A percentile compares a stretch with the other conserved stretches of the same genome.
phyloP scores from a whole-genome alignment of 2,113 vertebrate genomes.

The Bubalus kerabau region DNA sequence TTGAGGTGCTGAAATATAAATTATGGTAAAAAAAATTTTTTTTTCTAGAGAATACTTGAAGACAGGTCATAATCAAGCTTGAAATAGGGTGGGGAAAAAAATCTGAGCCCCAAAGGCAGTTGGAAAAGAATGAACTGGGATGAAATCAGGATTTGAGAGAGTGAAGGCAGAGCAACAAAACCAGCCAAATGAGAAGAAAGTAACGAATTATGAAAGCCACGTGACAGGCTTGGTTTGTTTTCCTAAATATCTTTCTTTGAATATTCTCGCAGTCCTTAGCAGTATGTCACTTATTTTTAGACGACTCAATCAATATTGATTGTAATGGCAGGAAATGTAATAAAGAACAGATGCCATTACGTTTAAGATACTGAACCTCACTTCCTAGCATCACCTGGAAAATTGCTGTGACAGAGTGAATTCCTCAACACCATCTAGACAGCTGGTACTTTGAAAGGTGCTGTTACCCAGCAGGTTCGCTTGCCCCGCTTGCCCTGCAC shows the following conservation, averaged over 20 bases:
- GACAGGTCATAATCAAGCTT: not conserved
- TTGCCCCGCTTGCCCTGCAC: not conserved
- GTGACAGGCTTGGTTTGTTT: not conserved
- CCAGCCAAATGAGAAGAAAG: not conserved
- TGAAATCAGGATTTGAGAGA: not conserved
- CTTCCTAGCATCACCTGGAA: not conserved
- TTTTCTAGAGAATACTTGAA: not conserved
- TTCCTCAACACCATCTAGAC: not conserved
- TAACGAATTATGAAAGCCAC: not conserved
- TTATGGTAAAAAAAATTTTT: not conserved
- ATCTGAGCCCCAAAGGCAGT: not conserved
- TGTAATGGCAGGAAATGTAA: slow-evolving; percentile 21
- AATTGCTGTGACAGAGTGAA: not conserved
- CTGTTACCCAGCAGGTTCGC: too few relatives aligned
- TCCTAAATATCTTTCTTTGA: not conserved
- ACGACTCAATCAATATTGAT: slow-evolving; percentile 32
- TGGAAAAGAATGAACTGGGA: not conserved
- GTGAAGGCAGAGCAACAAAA: not conserved
- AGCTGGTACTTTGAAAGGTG: not conserved
- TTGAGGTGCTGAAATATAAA: not conserved
- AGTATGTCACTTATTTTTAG: not conserved
- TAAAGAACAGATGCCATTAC: slow-evolving; percentile 37
- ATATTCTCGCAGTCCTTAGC: not conserved
- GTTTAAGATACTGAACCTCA: not conserved
- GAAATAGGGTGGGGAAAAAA: not conserved